Conservation (phyloP, 2,113 vertebrate species). For the Euleptes europaea region DNA sequence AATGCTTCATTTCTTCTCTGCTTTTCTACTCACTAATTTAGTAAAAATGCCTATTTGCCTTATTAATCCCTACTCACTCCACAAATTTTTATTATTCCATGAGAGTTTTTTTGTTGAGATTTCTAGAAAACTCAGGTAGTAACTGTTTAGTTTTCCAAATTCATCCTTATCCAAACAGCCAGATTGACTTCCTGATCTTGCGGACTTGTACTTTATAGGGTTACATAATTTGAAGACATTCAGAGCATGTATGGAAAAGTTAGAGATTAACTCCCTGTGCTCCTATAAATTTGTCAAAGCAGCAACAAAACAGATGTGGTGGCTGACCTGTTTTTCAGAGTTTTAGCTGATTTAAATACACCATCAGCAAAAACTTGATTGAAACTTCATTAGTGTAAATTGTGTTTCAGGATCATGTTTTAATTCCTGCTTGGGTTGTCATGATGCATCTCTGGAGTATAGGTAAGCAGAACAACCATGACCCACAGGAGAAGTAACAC, state of each 20-base stretch:
- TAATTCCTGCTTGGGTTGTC: slow-evolving; percentile 81
- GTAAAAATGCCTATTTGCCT: not conserved
- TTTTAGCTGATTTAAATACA: not conserved
- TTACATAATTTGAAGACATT: too few species aligned
- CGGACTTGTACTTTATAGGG: too few species aligned
- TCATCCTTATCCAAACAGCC: too few species aligned
- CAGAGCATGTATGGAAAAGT: too few species aligned
- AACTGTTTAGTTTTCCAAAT: too few species aligned
- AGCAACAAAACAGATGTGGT: slow-evolving; percentile 51
- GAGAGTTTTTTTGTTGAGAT: not conserved
- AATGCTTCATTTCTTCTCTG: fast-evolving
- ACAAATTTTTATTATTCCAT: not conserved
- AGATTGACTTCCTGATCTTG: too few species aligned
- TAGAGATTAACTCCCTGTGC: too few species aligned
- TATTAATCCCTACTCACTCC: not conserved
- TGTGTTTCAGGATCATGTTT: not conserved
- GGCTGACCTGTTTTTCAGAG: slow-evolving; percentile 8
- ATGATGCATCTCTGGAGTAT: slow-evolving; percentile 94
- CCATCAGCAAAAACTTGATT: not conserved
- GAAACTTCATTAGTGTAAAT: not conserved
- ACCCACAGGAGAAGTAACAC: slow-evolving; percentile 95
- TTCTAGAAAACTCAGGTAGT: not conserved
- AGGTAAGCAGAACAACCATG: slow-evolving; percentile 96
- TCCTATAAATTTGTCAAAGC: slow-evolving; percentile 38
- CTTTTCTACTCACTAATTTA: not conserved